Evolutionary conservation across 2,797 vertebrate species (phyloP), one percentile per base, ranked within the genome.

Genomic region (Mus spretus): DNA sequence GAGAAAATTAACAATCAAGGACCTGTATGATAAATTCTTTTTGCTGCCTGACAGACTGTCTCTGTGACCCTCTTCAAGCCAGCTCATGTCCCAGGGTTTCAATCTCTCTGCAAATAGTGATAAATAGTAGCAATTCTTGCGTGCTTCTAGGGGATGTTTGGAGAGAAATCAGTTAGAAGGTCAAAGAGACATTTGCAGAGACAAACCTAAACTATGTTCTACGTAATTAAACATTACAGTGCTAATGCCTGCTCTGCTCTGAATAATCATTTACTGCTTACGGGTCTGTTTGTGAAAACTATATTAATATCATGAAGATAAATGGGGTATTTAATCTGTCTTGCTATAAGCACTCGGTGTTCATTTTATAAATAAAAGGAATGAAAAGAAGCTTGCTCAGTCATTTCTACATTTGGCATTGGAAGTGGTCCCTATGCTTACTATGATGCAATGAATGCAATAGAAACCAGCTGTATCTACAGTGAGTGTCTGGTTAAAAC

Each of bases 21-120:
- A 96, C 9, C n/a, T 47, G 72, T 11, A 40, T 92, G 70, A 94
- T 65, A 47, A 88, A 94, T 55, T 96, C 31, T 89, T 95, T 95
- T 24, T 90, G 90, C 44, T 94, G 44, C 95, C 22, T 87, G 78
- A 89, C n/a, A 94, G 78, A 92, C 75, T 78, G 53, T 92, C 37
- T 92, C 78, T 59, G 53, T 78, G 79, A 97, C 75, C 85, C 95
- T 89, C 57, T 93, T 96, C 67, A 86, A 95, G 61, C 83, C 79
- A 94, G 50, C 89, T 89, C 97, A 96, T 86, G 97, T 91, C 40
- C 94, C 79, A 95, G 90, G 55, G 89, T 95, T 94, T 96, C 92
- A 91, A 94, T 94, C 77, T 92, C 44, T 92, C 92, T 85, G 50
- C 37, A 97, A 96, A 96, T 87, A 75, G 87, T 95, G 89, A 96